Evolutionary conservation across 2,797 vertebrate species (phyloP), one percentile per base, ranked within the genome.

Genomic region (Xiphophorus birchmanni): DNA sequence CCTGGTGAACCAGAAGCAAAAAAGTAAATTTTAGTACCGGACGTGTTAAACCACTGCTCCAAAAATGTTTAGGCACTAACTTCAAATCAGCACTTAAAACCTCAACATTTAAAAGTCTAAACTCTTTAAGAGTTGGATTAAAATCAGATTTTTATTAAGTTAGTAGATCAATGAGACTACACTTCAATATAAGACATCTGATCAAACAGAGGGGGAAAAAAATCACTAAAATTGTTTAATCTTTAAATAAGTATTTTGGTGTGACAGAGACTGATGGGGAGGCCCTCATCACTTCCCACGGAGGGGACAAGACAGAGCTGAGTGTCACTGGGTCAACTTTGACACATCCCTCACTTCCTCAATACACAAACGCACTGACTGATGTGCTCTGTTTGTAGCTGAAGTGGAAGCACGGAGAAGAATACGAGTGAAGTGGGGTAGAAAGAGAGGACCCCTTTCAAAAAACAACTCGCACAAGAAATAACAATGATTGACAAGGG

Each of bases 291-390:
- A 90, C 89, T 90, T 94, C 86, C 91, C 91, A 92, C 91, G 90
- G 87, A 72, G 86, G 83, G 81, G 72, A 80, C 78, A 74, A 82
- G 83, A 90, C 89, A 90, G 85, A 87, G 88, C 90, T 87, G 89
- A 92, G 86, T 93, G 90, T 94, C 92, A 92, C 75, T 84, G 88
- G 91, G 93, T 94, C 93, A 92, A 82, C 86, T 89, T 71, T 74
- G 88, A 93, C 92, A 92, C 83, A 54, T 91, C 88, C 86, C 88
- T 87, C 86, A 93, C 93, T 94, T 95, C 93, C 93, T 93, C 84
- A 86, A 83, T 78, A 50, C 84, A 74, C 85, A 78, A 32, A 47
- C 73, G 69, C 56, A 18, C 74, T 74, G 76, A 79, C 76, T 81
- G 83, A 82, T 72, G 48, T 63, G 40, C 47, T 79, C 74, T 74